phyloP scores from a whole-genome alignment of 2,888 invertebrate species.

The Parascotia fuliginaria region DNA sequence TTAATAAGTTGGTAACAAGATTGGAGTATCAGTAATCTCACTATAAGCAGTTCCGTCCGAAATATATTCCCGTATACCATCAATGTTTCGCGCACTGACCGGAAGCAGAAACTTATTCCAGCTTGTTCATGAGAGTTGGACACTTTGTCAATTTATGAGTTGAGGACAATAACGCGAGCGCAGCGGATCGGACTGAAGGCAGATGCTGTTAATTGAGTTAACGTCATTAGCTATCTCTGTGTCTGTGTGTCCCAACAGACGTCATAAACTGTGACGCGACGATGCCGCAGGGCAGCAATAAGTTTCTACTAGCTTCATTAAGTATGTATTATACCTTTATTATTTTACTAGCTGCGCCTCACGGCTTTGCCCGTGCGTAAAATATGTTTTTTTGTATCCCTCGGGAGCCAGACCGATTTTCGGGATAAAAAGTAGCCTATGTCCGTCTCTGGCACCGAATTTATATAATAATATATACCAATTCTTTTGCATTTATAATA shows the following conservation, averaged over 20 bases:
- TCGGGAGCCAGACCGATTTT: no score
- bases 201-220: constrained; percentile 73
- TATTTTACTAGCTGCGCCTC: no score
- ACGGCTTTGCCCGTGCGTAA: no score
- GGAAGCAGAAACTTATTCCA: constrained; percentile 82
- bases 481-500: no score
- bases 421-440: no score
- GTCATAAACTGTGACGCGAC: constrained; percentile 10
- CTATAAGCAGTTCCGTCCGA: constrained; percentile 5
- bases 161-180: constrained; percentile 63
- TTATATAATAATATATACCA: no score
- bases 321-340: no score
- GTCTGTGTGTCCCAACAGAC: constrained; percentile 26
- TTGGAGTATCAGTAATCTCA: constrained; percentile 24
- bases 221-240: constrained; percentile 52
- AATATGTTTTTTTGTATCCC: no score
- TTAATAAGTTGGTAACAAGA: constrained; percentile 51
- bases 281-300: no score
- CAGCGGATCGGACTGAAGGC: constrained; percentile 64
- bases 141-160: constrained; percentile 85
- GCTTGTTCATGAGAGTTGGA: constrained; percentile 81
- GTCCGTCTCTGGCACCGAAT: no score
- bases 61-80: constrained; percentile 49
- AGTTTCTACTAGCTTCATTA: no score
- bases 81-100: constrained; percentile 77